Conservation (phyloP, 2,888 invertebrate species). For the Halocaridina rubra region DNA sequence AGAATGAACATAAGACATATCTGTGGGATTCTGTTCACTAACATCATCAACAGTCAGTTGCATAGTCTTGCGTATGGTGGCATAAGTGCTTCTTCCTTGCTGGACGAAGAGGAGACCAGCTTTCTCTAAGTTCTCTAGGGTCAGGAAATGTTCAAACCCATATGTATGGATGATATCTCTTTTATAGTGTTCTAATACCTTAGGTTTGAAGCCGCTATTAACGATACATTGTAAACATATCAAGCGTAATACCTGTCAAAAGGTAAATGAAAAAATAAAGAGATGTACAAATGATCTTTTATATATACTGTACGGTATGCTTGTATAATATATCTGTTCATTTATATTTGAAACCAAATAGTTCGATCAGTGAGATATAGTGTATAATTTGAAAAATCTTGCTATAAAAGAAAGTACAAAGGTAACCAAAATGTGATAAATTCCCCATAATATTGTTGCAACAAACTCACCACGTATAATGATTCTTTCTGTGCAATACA, state of each 20-base stretch:
- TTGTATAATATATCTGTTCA: no score
- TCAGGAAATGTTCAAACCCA: conserved; percentile 84
- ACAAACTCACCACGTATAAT: conserved; percentile 77
- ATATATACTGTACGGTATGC: no score
- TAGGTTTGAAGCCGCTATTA: conserved; percentile 91
- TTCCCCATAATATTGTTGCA: no score
- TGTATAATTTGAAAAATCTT: no score
- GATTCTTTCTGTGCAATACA: conserved; percentile 87
- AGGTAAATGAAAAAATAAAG: no score
- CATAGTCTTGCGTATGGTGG: conserved; percentile 69
- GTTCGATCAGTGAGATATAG: no score
- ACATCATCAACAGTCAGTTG: conserved; percentile 87
- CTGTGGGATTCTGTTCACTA: conserved; percentile 83
- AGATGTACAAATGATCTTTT: no score
- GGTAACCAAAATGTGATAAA: no score
- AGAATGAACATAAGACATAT: conserved; percentile 91
- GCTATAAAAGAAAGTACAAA: no score
- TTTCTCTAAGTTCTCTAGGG: conserved; percentile 87
- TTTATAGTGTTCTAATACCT: conserved; percentile 82
- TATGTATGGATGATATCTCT: conserved; percentile 85
- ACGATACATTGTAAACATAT: conserved; percentile 94
- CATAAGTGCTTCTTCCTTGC: conserved; percentile 70
- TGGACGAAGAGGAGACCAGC: conserved; percentile 84
- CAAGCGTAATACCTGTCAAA: conserved; percentile 79
- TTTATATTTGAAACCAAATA: no score